A percentile compares a stretch with the other conserved stretches of the same genome.
Conservation (phyloP, 2,113 vertebrate species). For the Nothoprocta pentlandii region DNA sequence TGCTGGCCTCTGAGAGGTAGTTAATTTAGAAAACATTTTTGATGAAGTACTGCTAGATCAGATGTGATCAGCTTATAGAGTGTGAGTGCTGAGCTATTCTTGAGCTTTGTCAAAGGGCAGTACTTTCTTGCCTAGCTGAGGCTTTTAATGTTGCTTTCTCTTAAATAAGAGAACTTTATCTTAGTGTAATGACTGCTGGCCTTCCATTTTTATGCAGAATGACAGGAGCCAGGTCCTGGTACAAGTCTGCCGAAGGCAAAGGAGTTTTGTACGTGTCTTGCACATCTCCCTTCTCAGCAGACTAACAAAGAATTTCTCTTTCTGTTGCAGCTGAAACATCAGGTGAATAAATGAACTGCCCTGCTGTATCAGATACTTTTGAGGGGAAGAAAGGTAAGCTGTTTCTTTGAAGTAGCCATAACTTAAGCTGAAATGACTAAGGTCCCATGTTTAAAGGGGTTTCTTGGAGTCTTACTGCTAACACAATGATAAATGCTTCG, state of each 20-base stretch:
- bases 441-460: background rate
- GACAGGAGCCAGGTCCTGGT: background rate
- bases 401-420: background rate
- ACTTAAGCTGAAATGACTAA: background rate
- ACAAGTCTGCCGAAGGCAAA: background rate
- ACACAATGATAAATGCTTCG: background rate
- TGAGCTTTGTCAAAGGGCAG: background rate
- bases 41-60: background rate
- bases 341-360: background rate
- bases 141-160: background rate
- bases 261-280: background rate
- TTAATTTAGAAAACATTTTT: background rate
- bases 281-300: background rate
- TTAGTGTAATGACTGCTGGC: background rate
- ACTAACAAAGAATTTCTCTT: background rate
- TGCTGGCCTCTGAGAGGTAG: background rate
- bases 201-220: background rate
- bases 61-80: background rate
- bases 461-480: background rate
- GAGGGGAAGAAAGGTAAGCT: background rate
- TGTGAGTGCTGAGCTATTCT: accelerated
- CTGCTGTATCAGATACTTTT: background rate
- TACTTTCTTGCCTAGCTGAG: background rate
- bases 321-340: background rate
- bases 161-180: background rate